These are phyloP conservation scores for Ursus arctos DNA, from an alignment of 2,113 vertebrate genomes.

Conservation along the genomic window DNA sequence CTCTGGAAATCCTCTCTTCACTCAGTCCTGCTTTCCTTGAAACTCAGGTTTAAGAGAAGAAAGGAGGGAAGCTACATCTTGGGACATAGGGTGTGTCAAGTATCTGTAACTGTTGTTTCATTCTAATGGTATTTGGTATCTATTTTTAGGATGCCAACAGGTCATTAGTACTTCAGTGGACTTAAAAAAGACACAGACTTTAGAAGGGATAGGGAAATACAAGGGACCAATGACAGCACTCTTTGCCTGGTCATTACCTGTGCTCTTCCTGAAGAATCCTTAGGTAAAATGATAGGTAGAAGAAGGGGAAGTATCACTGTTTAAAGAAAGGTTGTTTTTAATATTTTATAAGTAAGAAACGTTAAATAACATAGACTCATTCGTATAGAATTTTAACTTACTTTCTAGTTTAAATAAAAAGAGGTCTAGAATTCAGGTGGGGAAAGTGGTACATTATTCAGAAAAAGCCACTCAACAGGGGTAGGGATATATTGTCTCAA, in stretches of 20 bases:
- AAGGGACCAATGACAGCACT: neutral
- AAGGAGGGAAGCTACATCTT: constrained; percentile 67
- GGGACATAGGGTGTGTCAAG: constrained; percentile 74
- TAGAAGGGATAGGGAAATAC: neutral
- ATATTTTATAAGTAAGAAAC: neutral
- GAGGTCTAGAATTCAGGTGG: neutral
- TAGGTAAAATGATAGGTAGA: neutral
- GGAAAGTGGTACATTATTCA: neutral
- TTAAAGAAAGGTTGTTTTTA: neutral
- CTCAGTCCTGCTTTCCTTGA: constrained; percentile 42
- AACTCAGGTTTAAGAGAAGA: constrained; percentile 74
- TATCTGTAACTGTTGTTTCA: constrained; percentile 63
- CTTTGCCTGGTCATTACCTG: neutral
- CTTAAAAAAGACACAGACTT: neutral
- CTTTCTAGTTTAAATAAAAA: constrained; percentile 46
- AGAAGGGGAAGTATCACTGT: neutral
- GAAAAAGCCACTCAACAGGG: neutral
- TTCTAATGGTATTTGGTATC: constrained; percentile 58
- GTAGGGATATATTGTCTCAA: neutral
- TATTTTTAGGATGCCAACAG: neutral
- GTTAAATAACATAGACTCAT: neutral
- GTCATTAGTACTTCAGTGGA: neutral
- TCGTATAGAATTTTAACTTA: neutral
- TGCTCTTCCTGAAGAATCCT: constrained; percentile 28
- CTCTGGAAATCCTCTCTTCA: neutral